A percentile compares a stretch with the other conserved stretches of the same genome.
Conservation (phyloP, 2,113 vertebrate genomes). For the Xyrauchen texanus region DNA sequence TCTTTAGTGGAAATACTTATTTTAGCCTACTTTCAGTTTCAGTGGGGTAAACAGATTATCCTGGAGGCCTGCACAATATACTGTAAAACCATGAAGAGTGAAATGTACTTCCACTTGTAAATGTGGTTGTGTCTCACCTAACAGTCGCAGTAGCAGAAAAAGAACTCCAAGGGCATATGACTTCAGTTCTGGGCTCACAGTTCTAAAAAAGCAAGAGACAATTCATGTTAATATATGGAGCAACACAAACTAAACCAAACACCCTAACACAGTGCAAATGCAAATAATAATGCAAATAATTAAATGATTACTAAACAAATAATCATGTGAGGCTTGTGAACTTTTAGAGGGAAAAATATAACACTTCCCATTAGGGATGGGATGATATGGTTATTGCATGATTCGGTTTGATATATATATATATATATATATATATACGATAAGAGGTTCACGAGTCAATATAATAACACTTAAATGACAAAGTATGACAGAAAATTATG, state of each 20-base stretch:
- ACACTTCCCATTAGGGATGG: too few relatives aligned
- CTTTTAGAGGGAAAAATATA: too few relatives aligned
- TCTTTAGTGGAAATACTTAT: background rate
- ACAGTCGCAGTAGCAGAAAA: slow-evolving; percentile 90
- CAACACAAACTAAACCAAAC: slow-evolving; percentile 3
- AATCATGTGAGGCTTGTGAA: too few relatives aligned
- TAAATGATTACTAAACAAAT: too few relatives aligned
- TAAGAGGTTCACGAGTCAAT: too few relatives aligned
- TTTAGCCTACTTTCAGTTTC: background rate
- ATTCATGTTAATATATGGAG: slow-evolving; percentile 43
- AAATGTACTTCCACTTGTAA: background rate
- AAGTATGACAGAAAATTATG: too few relatives aligned
- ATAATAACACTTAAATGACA: too few relatives aligned
- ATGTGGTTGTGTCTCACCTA: slow-evolving; percentile 78
- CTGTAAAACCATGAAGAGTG: background rate
- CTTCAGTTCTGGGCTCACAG: slow-evolving; percentile 95
- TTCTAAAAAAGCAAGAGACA: slow-evolving; percentile 73
- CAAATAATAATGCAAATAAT: too few relatives aligned
- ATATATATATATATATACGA: too few relatives aligned
- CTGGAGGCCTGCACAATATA: background rate
- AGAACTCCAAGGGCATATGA: slow-evolving; percentile 95
- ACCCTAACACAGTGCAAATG: too few relatives aligned
- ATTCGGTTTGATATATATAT: too few relatives aligned
- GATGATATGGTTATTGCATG: too few relatives aligned
- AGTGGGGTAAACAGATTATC: background rate